Base-by-base conservation (phyloP, 2,113 vertebrate genomes). In the Hydropotes inermis region DNA sequence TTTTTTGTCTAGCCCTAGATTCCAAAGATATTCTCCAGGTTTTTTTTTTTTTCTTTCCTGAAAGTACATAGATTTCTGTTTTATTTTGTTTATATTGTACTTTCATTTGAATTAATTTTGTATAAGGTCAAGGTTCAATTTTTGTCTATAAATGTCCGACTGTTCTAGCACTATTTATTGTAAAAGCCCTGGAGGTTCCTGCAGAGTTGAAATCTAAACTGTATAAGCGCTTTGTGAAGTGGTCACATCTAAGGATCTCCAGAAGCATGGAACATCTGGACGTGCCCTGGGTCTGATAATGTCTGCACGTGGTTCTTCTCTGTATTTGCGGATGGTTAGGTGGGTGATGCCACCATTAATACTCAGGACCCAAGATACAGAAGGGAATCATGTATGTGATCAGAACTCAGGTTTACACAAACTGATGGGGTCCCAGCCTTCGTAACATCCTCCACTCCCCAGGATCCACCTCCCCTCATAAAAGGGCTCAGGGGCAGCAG, bases 371-470 rank as follows among this genome's bases (percentile, higher is more conserved):
- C 97, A 99, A 99, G 98, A 99, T 99, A 97, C 99, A 99, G 99
- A 99, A 99, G 99, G 99, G 99, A 99, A 99, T 99, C 98, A 99
- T 99, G 99, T 99, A 99, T 94, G 99, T 99, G 98, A 99, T 99
- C 55, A 99, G 99, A 98, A 99, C 99, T 99, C 99, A 99, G 99
- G 99, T 99, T 98, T 99, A 99, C 99, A 99, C 99, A 97, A 99
- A 99, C 99, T 99, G 99, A 99, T 98, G 33, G 87, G 98, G 97
- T 95, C 94, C 92, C 15, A 17, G 97, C 95, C 94, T 97, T 95
- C 70, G n/a, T 91, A 93, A 95, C 81, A 95, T 43, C 25, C 79
- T 70, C 57, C 47, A 90, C 60, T 70, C 87, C 79, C 94, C 94
- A 91, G 27, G 96, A 87, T 13, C 54, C 39, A 94, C 92, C 1